Evolutionary conservation across 2,888 invertebrate genomes (phyloP), one percentile per base, ranked within the genome.

Genomic region (Cybosia mesomella): DNA sequence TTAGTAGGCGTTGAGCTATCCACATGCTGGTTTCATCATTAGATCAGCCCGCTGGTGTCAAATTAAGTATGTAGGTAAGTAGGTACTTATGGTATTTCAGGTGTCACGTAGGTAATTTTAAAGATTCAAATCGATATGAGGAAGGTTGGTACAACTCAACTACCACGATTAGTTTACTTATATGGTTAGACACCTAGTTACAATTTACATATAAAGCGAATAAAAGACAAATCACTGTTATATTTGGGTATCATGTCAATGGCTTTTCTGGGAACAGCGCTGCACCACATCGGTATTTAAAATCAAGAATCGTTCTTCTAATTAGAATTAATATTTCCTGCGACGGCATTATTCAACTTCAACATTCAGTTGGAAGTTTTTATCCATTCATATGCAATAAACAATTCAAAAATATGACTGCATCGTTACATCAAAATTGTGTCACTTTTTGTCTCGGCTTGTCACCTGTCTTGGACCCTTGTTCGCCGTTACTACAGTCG

Each of bases 381-480:
- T 71, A 55, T 67, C 22, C 54, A 60, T 68, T 68, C 36, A 75
- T 72, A 74, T 28, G 71, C 69, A 71, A 78, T 67, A 79, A 75
- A 76, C 64, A 69, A 68, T 71, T 78, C 75, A 75, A 74, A 84
- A 82, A 83, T 81, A 86, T 79, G 79, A 82, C 81, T 81, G 76
- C 77, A 81, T 67, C 82, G 80, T 82, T 87, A 83, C 85, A 89
- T 92, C 88, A 90, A 87, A 89, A 89, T 88, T 87, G 87, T 83
- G 86, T 86, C 85, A 86, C 79, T 90, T 90, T 89, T 89, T 89
- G 82, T 81, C 81, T 69, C 54, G 21, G 36, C 22, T 36, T 83
- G 81, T 90, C 93, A 93, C 92, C 93, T 92, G 92, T 85, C 86
- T 73, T 73, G 75, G 72, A 74, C 87, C 88, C 88, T 81, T 74